A percentile compares a stretch with the other conserved stretches of the same genome.
phyloP scores from a whole-genome alignment of 2,888 invertebrate species.

The Cyclophora punctaria region DNA sequence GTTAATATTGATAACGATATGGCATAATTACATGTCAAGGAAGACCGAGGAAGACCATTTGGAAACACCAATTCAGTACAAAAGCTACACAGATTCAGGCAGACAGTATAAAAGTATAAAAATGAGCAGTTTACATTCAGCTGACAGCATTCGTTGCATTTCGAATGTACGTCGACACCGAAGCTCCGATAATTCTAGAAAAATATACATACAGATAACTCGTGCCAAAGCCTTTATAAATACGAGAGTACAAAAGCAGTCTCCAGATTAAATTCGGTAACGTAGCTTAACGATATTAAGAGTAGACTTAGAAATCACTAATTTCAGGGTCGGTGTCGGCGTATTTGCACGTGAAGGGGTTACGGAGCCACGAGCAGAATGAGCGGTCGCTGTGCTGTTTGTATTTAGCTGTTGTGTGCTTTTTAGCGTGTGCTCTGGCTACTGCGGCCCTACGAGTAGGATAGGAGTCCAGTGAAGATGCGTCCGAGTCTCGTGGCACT shows the following conservation, averaged over 20 bases:
- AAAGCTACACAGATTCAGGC: slow-evolving; percentile 24
- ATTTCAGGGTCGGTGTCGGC: slow-evolving; percentile 82
- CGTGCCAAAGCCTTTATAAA: slow-evolving; percentile 65
- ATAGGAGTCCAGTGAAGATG: slow-evolving; percentile 87
- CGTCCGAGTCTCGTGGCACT: slow-evolving; percentile 90
- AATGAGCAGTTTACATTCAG: slow-evolving; percentile 47
- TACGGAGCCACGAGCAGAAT: slow-evolving; percentile 84
- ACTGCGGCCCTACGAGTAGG: slow-evolving; percentile 67
- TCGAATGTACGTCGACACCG: slow-evolving; percentile 53
- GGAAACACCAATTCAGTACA: slow-evolving; percentile 17
- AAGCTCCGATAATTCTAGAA: slow-evolving; percentile 58
- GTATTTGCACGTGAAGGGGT: slow-evolving; percentile 85
- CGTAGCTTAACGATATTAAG: slow-evolving; percentile 65
- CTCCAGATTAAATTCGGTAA: slow-evolving; percentile 77
- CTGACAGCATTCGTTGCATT: slow-evolving; percentile 44
- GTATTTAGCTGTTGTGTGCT: slow-evolving; percentile 77
- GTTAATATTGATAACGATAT: slow-evolving; percentile 18
- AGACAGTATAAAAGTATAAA: slow-evolving; percentile 70
- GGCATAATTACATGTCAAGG: slow-evolving; percentile 29
- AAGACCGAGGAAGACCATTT: slow-evolving; percentile 66
- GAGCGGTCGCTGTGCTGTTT: slow-evolving; percentile 83
- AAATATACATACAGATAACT: slow-evolving; percentile 64
- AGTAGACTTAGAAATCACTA: slow-evolving; percentile 73
- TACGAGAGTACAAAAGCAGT: slow-evolving; percentile 75
- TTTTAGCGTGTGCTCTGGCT: slow-evolving; percentile 66